Base-by-base conservation (phyloP, 2,888 invertebrate species). In the Lathronympha strigana region DNA sequence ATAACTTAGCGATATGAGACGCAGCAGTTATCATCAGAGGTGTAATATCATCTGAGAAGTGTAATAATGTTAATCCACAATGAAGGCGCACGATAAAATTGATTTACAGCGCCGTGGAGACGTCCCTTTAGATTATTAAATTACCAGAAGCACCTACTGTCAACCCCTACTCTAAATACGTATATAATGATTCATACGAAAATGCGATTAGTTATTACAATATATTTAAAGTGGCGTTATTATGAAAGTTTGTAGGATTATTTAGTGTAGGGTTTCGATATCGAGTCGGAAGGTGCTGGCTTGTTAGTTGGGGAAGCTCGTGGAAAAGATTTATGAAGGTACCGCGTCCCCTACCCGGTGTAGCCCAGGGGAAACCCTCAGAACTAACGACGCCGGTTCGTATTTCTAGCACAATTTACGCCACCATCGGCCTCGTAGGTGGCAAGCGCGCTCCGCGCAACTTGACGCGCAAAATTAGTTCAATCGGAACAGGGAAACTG, bases 261-360 rank as follows among this genome's bases (percentile, higher is more conserved):
- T 88, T 86, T 87, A 87, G 76, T 77, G 73, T 66, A 68, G 68
- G 72, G 75, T 74, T 78, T 72, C 74, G 63, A 67, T 57, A 49
- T 23, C 64, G 68, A 62, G 62, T 55, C 66, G 69, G 57, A 66
- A 61, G 55, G 58, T 50, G 36, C 33, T 57, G 38, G 57, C 86
- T 89, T 88, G 90, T 90, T 91, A 90, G 87, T 87, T 83, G 87
- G 86, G 85, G 82, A 78, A 82, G 83, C 83, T 83, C 80, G 83
- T 80, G 83, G 83, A 88, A 86, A 86, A 90, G 92, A 91, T 91
- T 91, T 90, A 90, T 90, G 84, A 83, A 84, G 89, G 90, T 90
- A 73, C 79, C 79, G 73, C 83, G 84, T 85, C 86, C 86, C 80
- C 82, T 77, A 73, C 81, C 80, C 84, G 81, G 77, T 81, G 81